Evolutionary conservation across 37 sponge, comb jelly and placozoan genomes (phyloP), one percentile per base, ranked within the genome.

Genomic region (Axinella damicornis): DNA sequence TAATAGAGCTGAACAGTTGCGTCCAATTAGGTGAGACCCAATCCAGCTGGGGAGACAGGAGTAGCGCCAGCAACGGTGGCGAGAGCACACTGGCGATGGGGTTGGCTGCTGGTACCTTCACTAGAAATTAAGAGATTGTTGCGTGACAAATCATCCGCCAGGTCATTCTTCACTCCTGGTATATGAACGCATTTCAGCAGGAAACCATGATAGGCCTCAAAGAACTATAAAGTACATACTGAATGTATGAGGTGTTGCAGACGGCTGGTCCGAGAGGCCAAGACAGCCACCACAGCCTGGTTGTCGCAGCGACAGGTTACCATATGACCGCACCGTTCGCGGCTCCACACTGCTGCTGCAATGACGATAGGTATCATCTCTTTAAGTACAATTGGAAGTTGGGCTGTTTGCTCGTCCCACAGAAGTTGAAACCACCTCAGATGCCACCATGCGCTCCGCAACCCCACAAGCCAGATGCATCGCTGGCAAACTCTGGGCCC

Each of bases 391-490:
- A n/a, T n/a, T n/a, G n/a, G n/a, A n/a, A n/a, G n/a, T n/a, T n/a
- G n/a, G n/a, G n/a, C n/a, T n/a, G n/a, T n/a, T n/a, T n/a, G n/a
- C n/a, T n/a, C n/a, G n/a, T n/a, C n/a, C n/a, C n/a, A n/a, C n/a
- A n/a, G n/a, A n/a, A n/a, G n/a, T n/a, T n/a, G n/a, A n/a, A n/a
- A n/a, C n/a, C n/a, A n/a, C n/a, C n/a, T n/a, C 46, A 46, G 46
- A n/a, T n/a, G n/a, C n/a, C n/a, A n/a, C n/a, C n/a, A n/a, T n/a
- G n/a, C n/a, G n/a, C n/a, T 17, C 90, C 79, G 35, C 84, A 88
- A 34, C 90, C 79, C 90, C 90, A 89, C 4, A 61, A 36, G 21
- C 85, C 85, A 0, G 90, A 89, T 30, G 90, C 79, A 70, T 83
- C 85, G n/a, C 79, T 73, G 16, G 74, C 57, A n/a, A 77, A 9